Evolutionary conservation across 2,797 vertebrate genomes (phyloP), one percentile per base, ranked within the genome.

Genomic region (Chelonia mydas): DNA sequence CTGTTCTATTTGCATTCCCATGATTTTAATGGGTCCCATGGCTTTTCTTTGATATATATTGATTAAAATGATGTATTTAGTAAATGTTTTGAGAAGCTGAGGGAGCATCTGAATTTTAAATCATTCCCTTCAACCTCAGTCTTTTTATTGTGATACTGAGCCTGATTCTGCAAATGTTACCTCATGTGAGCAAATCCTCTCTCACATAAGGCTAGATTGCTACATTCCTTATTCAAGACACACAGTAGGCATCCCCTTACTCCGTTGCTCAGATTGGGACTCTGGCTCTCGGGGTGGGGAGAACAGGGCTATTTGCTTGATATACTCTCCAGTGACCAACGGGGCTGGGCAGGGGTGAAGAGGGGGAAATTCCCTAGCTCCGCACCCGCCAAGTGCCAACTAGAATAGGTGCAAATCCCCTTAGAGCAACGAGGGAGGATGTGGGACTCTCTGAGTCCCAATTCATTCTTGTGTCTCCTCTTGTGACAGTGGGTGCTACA

Each of bases 201-300:
- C 15, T 7, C 2, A 17, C 51, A 55, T 1, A 76, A 51, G 57
- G 21, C 23, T 25, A 1, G 16, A n/a, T 92, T 84, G 1, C 31
- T 23, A 49, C 31, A 6, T n/a, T 27, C 41, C 57, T 59, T 11
- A 33, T 25, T 25, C 72, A 23, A 33, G 23, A 13, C 23, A 27
- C 72, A 27, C 23, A 76, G 41, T 76, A 41, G 23, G 41, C 2
- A 3, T 6, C 11, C 11, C 3, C 11, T 45, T 76, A 13, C 23
- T 23, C 72, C 23, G 2, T 45, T 45, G 19, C 41, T 76, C 12
- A 25, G 41, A 27, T 27, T 76, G 41, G 45, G 72, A 17, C 31
- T 61, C 7, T 61, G 33, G 31, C 59, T 84, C 79, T 0, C 0
- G 25, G 7, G 54, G 28, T 1, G 41, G 79, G 13, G 10, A 10